Evolutionary conservation across 2,888 invertebrate species (phyloP).

Genomic region (Nymphalis c-album): DNA sequence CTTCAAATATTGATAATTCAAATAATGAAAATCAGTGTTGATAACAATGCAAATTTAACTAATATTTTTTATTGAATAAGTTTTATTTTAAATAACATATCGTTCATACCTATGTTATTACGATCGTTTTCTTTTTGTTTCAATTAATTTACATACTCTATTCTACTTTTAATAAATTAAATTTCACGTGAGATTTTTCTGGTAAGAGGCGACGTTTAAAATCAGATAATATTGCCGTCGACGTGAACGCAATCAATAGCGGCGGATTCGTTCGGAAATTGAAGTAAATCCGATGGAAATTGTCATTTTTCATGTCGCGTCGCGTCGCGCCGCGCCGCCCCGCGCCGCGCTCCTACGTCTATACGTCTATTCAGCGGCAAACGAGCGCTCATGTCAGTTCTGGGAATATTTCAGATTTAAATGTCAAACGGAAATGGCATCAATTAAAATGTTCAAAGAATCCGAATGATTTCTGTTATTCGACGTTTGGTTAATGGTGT

Average conservation of each 20-base stretch:
- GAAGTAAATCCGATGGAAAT: conserved; percentile 22
- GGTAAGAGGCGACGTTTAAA: conserved; percentile 2
- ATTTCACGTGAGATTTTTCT: too few species aligned
- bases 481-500: too few species aligned
- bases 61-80: too few species aligned
- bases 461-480: too few species aligned
- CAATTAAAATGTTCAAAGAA: not conserved
- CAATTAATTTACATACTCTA: too few species aligned
- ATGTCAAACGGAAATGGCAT: not conserved
- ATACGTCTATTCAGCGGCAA: not conserved
- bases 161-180: too few species aligned
- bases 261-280: conserved; percentile 22
- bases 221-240: conserved; percentile 10
- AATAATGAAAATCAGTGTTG: too few species aligned
- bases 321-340: not conserved
- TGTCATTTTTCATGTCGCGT: conserved; percentile 23
- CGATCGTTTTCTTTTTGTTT: too few species aligned
- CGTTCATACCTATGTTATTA: too few species aligned
- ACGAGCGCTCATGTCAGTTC: conserved; percentile 1
- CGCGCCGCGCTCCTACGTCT: not conserved
- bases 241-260: conserved; percentile 16
- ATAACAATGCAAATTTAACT: too few species aligned
- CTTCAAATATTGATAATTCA: too few species aligned
- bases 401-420: not conserved
- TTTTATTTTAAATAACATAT: too few species aligned